phyloP scores from a whole-genome alignment of 2,113 vertebrate species.

The Camelus dromedarius region DNA sequence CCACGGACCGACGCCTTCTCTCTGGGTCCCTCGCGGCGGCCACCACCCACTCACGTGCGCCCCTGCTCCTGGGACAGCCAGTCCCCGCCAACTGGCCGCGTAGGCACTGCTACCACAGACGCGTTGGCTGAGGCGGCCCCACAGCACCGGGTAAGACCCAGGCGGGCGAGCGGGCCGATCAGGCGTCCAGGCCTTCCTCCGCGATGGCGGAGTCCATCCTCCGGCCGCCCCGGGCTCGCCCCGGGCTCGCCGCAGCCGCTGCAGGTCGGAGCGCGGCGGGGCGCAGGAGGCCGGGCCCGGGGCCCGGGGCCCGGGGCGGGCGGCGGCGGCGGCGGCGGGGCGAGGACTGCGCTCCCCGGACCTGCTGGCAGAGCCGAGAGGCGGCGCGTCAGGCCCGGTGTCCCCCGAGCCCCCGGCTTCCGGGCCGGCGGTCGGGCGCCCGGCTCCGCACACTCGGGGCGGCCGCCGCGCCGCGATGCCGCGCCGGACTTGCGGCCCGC shows the following conservation, averaged over 20 bases:
- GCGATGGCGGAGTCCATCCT: background rate
- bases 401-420: background rate
- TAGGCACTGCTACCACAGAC: no score
- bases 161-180: no score
- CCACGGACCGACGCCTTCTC: background rate
- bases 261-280: slow-evolving; percentile 88
- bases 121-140: no score
- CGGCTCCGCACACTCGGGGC: background rate
- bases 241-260: no score
- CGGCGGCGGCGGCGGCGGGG: background rate
- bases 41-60: background rate
- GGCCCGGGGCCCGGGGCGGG: slow-evolving; percentile 79
- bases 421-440: background rate
- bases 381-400: background rate
- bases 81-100: background rate
- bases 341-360: background rate
- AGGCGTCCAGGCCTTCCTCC: no score
- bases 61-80: background rate
- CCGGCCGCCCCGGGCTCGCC: no score
- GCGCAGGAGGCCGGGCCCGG: slow-evolving; percentile 88
- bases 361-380: background rate
- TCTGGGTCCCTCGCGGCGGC: background rate
- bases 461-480: background rate
- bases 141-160: no score
- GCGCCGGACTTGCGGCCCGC: background rate